Conservation (phyloP, 2,113 vertebrate genomes). For the Panthera leo region DNA sequence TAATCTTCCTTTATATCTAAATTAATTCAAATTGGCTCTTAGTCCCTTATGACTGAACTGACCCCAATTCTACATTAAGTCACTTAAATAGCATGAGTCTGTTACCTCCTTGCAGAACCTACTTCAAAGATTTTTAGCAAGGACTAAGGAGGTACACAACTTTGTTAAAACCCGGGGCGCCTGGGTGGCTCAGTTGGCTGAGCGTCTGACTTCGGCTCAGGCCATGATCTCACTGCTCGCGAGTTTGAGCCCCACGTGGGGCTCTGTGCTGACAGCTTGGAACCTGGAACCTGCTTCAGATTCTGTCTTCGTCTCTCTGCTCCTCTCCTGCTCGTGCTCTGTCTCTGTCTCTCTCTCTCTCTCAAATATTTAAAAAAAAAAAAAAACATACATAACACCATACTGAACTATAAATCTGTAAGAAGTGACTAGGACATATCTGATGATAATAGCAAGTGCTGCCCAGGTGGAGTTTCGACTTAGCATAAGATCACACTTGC, state of each 20-base stretch:
- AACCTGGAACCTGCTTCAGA: too few relatives aligned
- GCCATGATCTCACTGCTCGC: too few relatives aligned
- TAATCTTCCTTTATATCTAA: conserved; percentile 24
- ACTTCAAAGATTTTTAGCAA: conserved; percentile 18
- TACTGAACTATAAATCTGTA: not conserved
- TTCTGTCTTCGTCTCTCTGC: too few relatives aligned
- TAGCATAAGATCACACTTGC: not conserved
- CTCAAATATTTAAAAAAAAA: too few relatives aligned
- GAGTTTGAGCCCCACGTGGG: too few relatives aligned
- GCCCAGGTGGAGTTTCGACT: not conserved
- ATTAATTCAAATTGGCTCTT: not conserved
- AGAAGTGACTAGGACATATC: not conserved
- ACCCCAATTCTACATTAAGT: not conserved
- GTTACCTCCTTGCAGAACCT: conserved; percentile 35
- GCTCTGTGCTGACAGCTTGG: too few relatives aligned
- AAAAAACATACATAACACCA: not conserved
- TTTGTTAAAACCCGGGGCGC: not conserved
- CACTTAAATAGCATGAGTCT: conserved; percentile 17
- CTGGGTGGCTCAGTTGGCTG: too few relatives aligned
- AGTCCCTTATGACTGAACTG: not conserved
- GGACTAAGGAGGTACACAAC: not conserved
- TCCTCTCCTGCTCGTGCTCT: too few relatives aligned
- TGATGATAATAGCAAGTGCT: too few relatives aligned
- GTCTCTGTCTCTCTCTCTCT: too few relatives aligned
- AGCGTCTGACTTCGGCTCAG: too few relatives aligned